Evolutionary conservation across 1,140 invertebrate genomes (phyloP).

Genomic region (Sesamia nonagrioides): DNA sequence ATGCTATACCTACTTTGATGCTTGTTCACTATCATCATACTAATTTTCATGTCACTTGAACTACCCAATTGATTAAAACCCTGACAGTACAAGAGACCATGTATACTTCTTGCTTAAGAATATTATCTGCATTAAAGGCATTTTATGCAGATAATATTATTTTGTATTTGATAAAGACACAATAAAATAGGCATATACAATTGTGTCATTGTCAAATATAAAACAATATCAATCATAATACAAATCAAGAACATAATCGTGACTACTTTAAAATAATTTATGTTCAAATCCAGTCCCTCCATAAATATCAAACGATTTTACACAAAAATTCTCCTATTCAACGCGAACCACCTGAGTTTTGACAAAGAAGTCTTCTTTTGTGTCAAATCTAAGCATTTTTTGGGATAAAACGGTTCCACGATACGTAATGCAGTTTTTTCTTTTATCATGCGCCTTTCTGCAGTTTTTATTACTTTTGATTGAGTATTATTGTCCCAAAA

Average conservation of each 20-base stretch:
- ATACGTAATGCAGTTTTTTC: constrained; percentile 62
- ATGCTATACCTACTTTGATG: too few relatives aligned
- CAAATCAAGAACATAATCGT: constrained; percentile 26
- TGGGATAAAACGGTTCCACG: constrained; percentile 59
- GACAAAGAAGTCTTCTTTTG: constrained; percentile 56
- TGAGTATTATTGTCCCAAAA: constrained; percentile 45
- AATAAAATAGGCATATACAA: not conserved
- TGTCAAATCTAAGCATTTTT: constrained; percentile 55
- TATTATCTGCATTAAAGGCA: too few relatives aligned
- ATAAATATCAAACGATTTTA: constrained; percentile 36
- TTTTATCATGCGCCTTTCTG: constrained; percentile 44
- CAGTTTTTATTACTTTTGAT: constrained; percentile 58
- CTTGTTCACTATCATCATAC: too few relatives aligned
- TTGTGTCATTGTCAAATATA: not conserved
- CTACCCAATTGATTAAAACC: too few relatives aligned
- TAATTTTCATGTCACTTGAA: too few relatives aligned
- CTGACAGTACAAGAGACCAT: too few relatives aligned
- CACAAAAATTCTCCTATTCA: constrained; percentile 50
- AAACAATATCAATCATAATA: not conserved
- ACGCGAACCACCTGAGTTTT: constrained; percentile 55
- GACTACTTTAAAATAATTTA: constrained; percentile 38
- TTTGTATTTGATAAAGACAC: too few relatives aligned
- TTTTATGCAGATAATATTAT: too few relatives aligned
- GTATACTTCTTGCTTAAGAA: too few relatives aligned
- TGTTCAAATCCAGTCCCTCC: constrained; percentile 9